A percentile compares a stretch with the other conserved stretches of the same genome.
Conservation (phyloP, 2,113 vertebrate genomes). For the Myotis davidii region DNA sequence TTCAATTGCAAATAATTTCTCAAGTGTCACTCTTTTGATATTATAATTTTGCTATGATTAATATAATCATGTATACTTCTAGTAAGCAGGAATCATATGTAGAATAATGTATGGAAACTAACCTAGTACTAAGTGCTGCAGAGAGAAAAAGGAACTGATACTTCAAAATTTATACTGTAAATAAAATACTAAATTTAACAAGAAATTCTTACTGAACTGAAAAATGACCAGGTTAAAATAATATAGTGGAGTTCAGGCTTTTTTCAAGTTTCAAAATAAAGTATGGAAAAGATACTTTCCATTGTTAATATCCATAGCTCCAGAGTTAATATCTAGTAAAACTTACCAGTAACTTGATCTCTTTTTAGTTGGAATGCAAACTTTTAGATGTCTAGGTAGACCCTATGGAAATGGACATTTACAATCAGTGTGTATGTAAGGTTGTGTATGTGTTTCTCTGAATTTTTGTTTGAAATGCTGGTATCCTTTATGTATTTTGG, state of each 20-base stretch:
- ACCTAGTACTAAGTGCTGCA: not conserved
- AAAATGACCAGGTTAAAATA: slow-evolving; percentile 14
- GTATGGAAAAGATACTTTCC: not conserved
- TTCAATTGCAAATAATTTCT: not conserved
- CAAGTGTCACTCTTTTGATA: not conserved
- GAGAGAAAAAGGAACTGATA: not conserved
- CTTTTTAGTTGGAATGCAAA: not conserved
- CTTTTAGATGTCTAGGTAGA: not conserved
- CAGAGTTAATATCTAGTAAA: not conserved
- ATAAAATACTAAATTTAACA: not conserved
- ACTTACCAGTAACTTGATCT: not conserved
- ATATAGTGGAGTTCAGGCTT: not conserved
- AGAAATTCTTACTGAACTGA: not conserved
- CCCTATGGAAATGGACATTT: not conserved
- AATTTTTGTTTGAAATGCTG: not conserved
- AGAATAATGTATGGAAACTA: not conserved
- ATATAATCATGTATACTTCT: not conserved
- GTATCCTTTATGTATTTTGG: not conserved
- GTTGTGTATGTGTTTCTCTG: not conserved
- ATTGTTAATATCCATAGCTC: not conserved
- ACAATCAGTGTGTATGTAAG: not conserved
- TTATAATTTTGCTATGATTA: not conserved
- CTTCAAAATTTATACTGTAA: not conserved
- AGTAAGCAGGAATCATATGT: not conserved
- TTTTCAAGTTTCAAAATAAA: not conserved